phyloP scores from a whole-genome alignment of 2,888 invertebrate genomes.

The Cheilosia grossa region DNA sequence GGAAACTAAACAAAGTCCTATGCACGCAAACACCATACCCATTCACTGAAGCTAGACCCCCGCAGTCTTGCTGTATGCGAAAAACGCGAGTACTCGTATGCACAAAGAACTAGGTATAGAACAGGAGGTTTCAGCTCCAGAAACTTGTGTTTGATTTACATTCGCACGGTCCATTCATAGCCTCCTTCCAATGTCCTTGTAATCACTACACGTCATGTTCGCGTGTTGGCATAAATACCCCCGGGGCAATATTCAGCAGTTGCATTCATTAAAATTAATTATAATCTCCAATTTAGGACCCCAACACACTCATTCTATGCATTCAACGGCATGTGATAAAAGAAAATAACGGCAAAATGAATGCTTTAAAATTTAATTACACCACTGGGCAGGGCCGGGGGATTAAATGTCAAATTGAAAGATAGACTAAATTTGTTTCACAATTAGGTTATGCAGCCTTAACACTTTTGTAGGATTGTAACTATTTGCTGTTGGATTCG shows the following conservation, averaged over 20 bases:
- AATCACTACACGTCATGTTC: not conserved
- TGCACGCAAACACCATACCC: no score
- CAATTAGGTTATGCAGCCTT: no score
- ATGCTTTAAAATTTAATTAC: conserved; percentile 26
- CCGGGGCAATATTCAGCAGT: conserved; percentile 34
- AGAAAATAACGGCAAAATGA: no score
- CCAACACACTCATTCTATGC: not conserved
- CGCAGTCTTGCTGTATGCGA: conserved; percentile 11
- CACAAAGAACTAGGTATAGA: not conserved
- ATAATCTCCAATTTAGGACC: conserved; percentile 28
- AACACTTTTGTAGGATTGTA: no score
- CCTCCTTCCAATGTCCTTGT: conserved; percentile 23
- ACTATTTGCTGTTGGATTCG: no score
- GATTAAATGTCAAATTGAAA: conserved; percentile 36
- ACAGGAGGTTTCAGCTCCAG: not conserved
- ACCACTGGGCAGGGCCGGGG: not conserved
- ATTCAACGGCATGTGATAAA: conserved; percentile 1
- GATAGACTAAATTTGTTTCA: no score
- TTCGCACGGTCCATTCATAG: conserved; percentile 27
- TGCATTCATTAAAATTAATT: conserved; percentile 64
- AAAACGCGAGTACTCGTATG: not conserved
- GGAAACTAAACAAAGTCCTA: not conserved
- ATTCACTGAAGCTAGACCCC: not conserved
- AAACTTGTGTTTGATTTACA: conserved; percentile 33
- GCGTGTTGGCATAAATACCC: conserved; percentile 39